Conservation (phyloP, 2,797 vertebrate genomes). For the Cyprinella venusta region DNA sequence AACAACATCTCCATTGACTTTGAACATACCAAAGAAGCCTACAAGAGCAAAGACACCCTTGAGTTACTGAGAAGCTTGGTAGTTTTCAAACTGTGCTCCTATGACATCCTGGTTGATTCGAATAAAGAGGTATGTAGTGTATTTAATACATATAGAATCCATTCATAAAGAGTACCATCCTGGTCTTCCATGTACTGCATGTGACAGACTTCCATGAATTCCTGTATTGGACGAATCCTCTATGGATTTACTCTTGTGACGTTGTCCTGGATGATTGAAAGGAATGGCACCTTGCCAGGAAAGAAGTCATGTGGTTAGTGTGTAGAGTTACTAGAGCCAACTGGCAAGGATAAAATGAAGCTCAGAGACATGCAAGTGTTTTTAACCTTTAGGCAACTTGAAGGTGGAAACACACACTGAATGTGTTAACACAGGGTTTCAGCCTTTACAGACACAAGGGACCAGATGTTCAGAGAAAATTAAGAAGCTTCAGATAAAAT, state of each 20-base stretch:
- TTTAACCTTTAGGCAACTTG: neutral
- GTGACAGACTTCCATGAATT: neutral
- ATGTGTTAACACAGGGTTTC: neutral
- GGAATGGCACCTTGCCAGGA: conserved; percentile 12
- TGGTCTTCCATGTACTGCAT: neutral
- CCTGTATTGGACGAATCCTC: neutral
- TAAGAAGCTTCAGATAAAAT: neutral
- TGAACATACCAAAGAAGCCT: conserved; percentile 81
- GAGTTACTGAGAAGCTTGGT: conserved; percentile 86
- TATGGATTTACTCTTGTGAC: neutral
- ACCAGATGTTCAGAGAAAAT: neutral
- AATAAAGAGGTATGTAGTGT: conserved; percentile 75
- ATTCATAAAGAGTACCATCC: no score
- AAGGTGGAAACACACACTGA: neutral
- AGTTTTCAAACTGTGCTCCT: conserved; percentile 89
- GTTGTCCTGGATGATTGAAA: neutral
- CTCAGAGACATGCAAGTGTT: neutral
- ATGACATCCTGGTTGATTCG: conserved; percentile 82
- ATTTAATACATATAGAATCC: neutral
- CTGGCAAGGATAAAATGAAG: neutral
- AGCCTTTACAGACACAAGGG: neutral
- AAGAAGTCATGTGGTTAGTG: conserved; percentile 3
- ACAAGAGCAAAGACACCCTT: conserved; percentile 85
- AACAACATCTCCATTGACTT: conserved; percentile 79
- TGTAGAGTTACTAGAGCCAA: neutral